Conservation (phyloP, 1,140 invertebrate species). For the Magallana angulata region DNA sequence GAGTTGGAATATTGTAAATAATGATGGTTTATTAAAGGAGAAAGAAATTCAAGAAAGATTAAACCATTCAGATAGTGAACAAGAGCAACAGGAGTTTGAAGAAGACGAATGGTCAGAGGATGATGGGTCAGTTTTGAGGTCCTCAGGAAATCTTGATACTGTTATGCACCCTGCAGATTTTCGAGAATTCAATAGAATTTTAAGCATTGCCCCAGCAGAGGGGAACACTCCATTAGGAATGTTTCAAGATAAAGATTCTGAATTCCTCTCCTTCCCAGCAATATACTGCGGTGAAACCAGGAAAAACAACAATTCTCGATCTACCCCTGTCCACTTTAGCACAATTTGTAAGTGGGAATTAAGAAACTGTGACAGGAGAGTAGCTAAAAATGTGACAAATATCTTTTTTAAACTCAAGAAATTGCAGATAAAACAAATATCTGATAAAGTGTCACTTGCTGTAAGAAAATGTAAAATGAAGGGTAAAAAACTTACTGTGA, state of each 20-base stretch:
- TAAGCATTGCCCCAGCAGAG: conserved; percentile 48
- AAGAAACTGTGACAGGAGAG: conserved; percentile 46
- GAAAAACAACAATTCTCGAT: neutral
- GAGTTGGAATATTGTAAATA: too few species aligned
- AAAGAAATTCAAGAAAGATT: too few species aligned
- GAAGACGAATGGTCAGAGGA: neutral
- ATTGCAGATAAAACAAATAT: conserved; percentile 46
- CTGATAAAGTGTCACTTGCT: conserved; percentile 43
- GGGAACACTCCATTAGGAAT: conserved; percentile 46
- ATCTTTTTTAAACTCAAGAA: conserved; percentile 55
- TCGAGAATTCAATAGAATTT: conserved; percentile 4
- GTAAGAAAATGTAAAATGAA: too few species aligned
- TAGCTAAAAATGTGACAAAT: conserved; percentile 40
- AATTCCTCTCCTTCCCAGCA: conserved; percentile 56
- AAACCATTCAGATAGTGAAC: neutral
- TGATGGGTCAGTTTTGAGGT: neutral
- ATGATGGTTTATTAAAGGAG: too few species aligned
- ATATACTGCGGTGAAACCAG: conserved; percentile 61
- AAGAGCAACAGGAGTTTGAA: neutral
- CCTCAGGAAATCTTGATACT: conserved; percentile 46
- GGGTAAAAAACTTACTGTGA: too few species aligned
- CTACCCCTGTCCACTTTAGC: conserved; percentile 44
- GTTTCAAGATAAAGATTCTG: conserved; percentile 49
- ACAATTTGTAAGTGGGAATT: conserved; percentile 50
- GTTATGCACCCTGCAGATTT: conserved; percentile 40